Conservation (phyloP, 2,888 invertebrate genomes). For the Galeruca laticollis region DNA sequence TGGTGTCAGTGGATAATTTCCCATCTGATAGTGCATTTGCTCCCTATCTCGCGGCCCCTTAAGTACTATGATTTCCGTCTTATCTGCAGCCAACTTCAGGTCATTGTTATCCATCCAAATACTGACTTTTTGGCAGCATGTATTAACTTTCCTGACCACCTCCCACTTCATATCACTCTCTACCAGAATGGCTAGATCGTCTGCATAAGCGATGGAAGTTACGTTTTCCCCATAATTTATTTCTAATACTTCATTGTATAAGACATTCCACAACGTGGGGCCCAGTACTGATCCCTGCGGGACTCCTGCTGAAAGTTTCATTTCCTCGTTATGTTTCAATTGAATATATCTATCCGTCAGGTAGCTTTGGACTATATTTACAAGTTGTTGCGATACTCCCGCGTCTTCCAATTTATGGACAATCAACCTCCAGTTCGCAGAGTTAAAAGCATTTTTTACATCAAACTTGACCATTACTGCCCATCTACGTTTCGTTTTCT, state of each 20-base stretch:
- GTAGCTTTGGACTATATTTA: constrained; percentile 26
- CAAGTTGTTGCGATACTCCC: constrained; percentile 7
- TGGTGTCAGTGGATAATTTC: too few relatives aligned
- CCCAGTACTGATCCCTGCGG: constrained; percentile 41
- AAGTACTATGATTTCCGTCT: constrained; percentile 9
- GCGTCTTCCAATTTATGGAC: constrained; percentile 1
- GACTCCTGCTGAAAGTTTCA: constrained; percentile 20
- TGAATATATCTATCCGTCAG: constrained; percentile 20
- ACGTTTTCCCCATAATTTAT: constrained; percentile 6
- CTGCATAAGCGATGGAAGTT: constrained; percentile 33
- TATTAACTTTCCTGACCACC: neutral
- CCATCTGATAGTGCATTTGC: too few relatives aligned
- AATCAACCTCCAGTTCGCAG: constrained; percentile 35
- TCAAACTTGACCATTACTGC: neutral
- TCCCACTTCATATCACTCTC: neutral
- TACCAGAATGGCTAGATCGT: constrained; percentile 38
- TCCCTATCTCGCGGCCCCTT: neutral
- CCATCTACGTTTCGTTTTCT: too few relatives aligned
- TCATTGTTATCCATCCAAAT: constrained; percentile 29
- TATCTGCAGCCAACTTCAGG: constrained; percentile 18
- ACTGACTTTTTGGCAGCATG: neutral
- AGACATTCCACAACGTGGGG: constrained; percentile 41
- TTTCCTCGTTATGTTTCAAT: neutral
- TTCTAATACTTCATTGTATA: constrained; percentile 32
- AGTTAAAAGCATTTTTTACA: constrained; percentile 38